phyloP scores from a whole-genome alignment of 2,113 vertebrate genomes.

The Lucifuga dentata region DNA sequence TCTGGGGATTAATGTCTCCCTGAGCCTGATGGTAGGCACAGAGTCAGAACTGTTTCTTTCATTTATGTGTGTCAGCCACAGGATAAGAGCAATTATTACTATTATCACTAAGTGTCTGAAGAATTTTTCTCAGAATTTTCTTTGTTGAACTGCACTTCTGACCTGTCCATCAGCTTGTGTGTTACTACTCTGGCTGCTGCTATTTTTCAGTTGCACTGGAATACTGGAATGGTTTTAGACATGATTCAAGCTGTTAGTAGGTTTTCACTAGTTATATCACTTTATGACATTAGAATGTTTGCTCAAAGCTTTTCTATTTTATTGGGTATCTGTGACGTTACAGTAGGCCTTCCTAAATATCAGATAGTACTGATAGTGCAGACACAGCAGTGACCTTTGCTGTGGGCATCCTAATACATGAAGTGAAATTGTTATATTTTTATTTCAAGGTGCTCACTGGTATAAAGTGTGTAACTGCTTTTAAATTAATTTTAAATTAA shows the following conservation, averaged over 20 bases:
- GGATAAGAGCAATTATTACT: slow-evolving; percentile 49
- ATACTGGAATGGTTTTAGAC: too few relatives aligned
- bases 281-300: background rate
- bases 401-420: too few relatives aligned
- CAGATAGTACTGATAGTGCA: too few relatives aligned
- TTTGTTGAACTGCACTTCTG: slow-evolving; percentile 3
- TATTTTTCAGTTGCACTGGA: background rate
- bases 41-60: slow-evolving; percentile 18
- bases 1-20: slow-evolving; percentile 51
- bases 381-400: background rate
- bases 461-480: background rate
- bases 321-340: background rate
- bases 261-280: too few relatives aligned
- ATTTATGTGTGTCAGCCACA: slow-evolving; percentile 29
- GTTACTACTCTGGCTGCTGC: background rate
- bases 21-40: slow-evolving; percentile 44
- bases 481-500: background rate
- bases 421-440: slow-evolving; percentile 1
- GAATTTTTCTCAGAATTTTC: slow-evolving; percentile 45
- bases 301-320: background rate
- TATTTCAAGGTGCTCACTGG: background rate
- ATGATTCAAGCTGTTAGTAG: too few relatives aligned
- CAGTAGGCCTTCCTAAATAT: too few relatives aligned
- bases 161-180: background rate
- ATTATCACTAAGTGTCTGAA: slow-evolving; percentile 20